Base-by-base conservation (phyloP, 2,797 vertebrate species). In the Mus minutoides region DNA sequence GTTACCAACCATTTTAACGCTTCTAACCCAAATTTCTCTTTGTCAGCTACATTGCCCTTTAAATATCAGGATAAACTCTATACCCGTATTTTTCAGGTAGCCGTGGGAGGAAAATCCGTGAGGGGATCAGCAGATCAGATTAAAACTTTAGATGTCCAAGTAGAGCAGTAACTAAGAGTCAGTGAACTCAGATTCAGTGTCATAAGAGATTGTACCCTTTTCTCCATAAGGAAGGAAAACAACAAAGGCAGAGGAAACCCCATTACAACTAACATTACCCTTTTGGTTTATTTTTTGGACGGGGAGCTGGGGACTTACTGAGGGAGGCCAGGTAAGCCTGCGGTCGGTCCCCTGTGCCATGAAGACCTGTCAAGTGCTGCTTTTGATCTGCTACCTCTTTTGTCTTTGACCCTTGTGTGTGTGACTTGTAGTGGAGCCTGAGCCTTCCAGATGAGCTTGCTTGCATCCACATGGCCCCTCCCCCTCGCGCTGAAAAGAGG, bases 401-500 rank as follows among this genome's bases (percentile, higher is more conserved):
- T 26, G 12, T 76, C 34, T 71, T 56, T 96, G 69, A 21, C 69
- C 91, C 52, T 31, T 19, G 40, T 91, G 58, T 37, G 60, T 46
- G 46, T 46, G 46, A 46, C 52, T 14, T 79, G n/a, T 73, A 52
- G 71, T 6, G 17, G 29, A 77, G 56, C 1, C 58, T 4, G 80
- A 13, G 37, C 84, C 88, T 88, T 78, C 76, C 8, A 76, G 93
- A 34, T 31, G 78, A 93, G 67, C 79, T 94, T 34, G 87, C 91
- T 94, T 21, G 49, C 2, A 9, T 73, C 93, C 95, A 43, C 85
- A 87, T 43, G 96, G 95, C 89, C 43, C 94, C 93, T 21, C 92
- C 94, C 87, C 34, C 49, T 40, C 29, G 94, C 34, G 43, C 43
- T 92, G 97, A 94, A 98, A 97, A 95, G 82, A 97, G 98, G 88